Conservation (phyloP, 1,140 invertebrate genomes). For the Pseudoatta argentina region DNA sequence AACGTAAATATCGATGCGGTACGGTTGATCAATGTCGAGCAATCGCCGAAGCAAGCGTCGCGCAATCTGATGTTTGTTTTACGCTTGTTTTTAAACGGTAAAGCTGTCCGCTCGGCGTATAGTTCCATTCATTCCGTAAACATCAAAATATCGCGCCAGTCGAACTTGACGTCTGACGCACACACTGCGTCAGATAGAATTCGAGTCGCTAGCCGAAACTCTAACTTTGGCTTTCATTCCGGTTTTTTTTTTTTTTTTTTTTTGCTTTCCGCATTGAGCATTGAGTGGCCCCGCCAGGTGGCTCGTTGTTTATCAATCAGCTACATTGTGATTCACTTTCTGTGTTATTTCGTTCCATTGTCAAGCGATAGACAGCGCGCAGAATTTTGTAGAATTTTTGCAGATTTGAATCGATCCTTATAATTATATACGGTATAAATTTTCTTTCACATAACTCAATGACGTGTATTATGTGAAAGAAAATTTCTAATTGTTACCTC, state of each 20-base stretch:
- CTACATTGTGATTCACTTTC: conserved; percentile 25
- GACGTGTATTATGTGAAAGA: neutral
- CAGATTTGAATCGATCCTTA: neutral
- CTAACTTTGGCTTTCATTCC: conserved; percentile 10
- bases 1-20: conserved; percentile 21
- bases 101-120: conserved; percentile 42
- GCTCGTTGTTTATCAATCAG: conserved; percentile 47
- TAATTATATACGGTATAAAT: neutral
- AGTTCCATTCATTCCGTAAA: conserved; percentile 55
- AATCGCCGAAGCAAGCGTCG: conserved; percentile 14
- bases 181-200: conserved; percentile 22
- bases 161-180: conserved; percentile 54
- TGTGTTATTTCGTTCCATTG: conserved; percentile 6
- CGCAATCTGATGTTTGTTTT: conserved; percentile 45
- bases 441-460: neutral
- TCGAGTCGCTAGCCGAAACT: neutral
- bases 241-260: conserved; percentile 21
- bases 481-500: neutral
- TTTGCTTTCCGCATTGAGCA: conserved; percentile 25
- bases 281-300: neutral
- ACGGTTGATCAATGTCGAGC: conserved; percentile 21
- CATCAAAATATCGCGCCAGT: conserved; percentile 50
- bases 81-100: conserved; percentile 52
- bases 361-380: neutral
- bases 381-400: neutral